Evolutionary conservation across 2,888 invertebrate genomes (phyloP), one percentile per base, ranked within the genome.

Genomic region (Perithous albicinctus): DNA sequence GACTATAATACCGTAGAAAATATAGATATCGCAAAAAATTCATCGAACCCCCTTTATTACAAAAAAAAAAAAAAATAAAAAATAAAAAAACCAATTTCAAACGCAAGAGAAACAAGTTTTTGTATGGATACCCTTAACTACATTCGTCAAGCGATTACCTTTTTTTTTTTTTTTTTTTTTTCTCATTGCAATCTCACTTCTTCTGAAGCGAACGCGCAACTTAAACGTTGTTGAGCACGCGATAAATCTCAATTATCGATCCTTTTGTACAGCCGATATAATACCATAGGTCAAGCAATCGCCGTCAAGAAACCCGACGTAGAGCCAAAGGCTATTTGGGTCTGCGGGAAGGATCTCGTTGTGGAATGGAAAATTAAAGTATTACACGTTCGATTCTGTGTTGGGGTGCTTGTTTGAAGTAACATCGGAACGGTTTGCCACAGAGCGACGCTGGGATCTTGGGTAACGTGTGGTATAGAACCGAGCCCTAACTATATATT

Each of bases 181-280:
- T 46, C 26, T 48, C 46, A 43, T 26, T 10, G n/a, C 20, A 67
- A 48, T n/a, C 54, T 15, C 8, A 3, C 59, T 32, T 38, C 67
- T 48, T 61, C 48, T 26, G 38, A n/a, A 29, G 15, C 23, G 4
- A 70, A 23, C 15, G 82, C 75, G 64, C 83, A 77, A 78, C 72
- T 78, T 80, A 77, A 84, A 80, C 72, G 66, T 72, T 70, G 74
- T 70, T 77, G 67, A 63, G 74, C 85, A 85, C 85, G 83, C 86
- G 87, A 87, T 89, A 88, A 87, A 87, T 87, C 87, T 88, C 86
- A 88, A 89, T 88, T 88, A 87, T 86, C 85, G 88, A 87, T 86
- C 85, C 85, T 84, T 85, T 83, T 82, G 80, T 82, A 83, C 83
- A 77, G 84, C 48, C 35, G 7, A 18, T 43, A 12, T 41, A 66